phyloP scores from a whole-genome alignment of 1,140 invertebrate species.

The Platorchestia sp. region DNA sequence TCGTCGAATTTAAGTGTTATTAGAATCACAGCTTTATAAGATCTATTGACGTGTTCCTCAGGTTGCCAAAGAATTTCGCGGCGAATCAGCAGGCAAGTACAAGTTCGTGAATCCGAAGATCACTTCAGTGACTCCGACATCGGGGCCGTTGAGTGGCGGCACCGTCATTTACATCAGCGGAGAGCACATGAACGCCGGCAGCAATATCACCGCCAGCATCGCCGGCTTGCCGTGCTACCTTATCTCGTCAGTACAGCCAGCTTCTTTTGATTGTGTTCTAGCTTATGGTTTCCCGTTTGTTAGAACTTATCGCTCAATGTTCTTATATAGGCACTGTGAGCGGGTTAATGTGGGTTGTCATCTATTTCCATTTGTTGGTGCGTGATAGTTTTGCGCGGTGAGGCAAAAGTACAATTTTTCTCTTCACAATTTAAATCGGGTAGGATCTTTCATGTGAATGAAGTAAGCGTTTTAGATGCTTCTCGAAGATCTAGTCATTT shows the following conservation, averaged over 20 bases:
- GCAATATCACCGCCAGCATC: slow-evolving; percentile 89
- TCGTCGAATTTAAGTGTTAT: background rate
- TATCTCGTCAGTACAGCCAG: slow-evolving; percentile 30
- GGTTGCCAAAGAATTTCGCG: slow-evolving; percentile 42
- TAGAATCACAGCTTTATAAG: background rate
- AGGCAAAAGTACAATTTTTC: too few species aligned
- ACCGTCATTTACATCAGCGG: slow-evolving; percentile 91
- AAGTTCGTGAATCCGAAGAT: slow-evolving; percentile 69
- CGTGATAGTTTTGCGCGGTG: too few species aligned
- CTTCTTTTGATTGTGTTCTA: background rate
- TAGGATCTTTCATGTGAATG: too few species aligned
- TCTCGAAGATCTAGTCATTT: too few species aligned
- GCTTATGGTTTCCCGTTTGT: background rate
- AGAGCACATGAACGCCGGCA: slow-evolving; percentile 94
- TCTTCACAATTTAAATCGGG: too few species aligned
- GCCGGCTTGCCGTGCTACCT: slow-evolving; percentile 89
- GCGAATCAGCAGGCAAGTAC: slow-evolving; percentile 32
- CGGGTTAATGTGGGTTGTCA: too few species aligned
- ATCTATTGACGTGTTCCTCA: background rate
- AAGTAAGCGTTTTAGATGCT: too few species aligned
- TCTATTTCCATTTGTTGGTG: too few species aligned
- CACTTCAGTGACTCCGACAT: slow-evolving; percentile 87
- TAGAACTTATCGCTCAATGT: background rate
- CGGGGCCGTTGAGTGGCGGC: slow-evolving; percentile 93
- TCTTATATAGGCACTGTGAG: background rate